Conservation (phyloP, 2,888 invertebrate species). For the Hypsopygia costalis region DNA sequence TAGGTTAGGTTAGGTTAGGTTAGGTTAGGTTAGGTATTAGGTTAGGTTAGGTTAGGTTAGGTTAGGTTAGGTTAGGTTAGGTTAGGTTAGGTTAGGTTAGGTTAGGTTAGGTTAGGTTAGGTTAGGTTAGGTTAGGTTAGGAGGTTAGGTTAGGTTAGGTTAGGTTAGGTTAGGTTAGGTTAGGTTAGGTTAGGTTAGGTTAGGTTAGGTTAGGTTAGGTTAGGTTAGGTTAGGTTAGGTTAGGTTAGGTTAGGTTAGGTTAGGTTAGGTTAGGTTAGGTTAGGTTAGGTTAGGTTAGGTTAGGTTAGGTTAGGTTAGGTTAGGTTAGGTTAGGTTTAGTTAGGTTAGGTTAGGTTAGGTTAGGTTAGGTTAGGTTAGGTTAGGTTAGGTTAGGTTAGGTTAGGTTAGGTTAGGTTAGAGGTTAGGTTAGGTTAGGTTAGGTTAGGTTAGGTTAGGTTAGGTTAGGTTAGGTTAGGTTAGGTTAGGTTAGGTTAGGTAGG, state of each 20-base stretch:
- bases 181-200: conserved; percentile 16
- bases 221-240: conserved; percentile 16
- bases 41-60: conserved; percentile 15
- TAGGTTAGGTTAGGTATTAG: conserved; percentile 22
- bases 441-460: conserved; percentile 16
- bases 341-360: conserved; percentile 10
- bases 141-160: conserved; percentile 18
- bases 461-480: conserved; percentile 17
- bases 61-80: conserved; percentile 18
- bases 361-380: conserved; percentile 14
- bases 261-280: conserved; percentile 18
- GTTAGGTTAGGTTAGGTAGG: conserved; percentile 18
- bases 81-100: conserved; percentile 21
- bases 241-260: conserved; percentile 18
- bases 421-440: conserved; percentile 13
- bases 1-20: conserved; percentile 17
- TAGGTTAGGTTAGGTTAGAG: conserved; percentile 17
- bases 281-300: conserved; percentile 21
- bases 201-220: conserved; percentile 17
- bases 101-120: conserved; percentile 19
- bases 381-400: conserved; percentile 17
- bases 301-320: conserved; percentile 19
- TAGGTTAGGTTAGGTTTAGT: conserved; percentile 16
- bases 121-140: conserved; percentile 17
- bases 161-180: conserved; percentile 16